Percentiles rank a stretch among this genome's conserved stretches.
Evolutionary conservation across 2,888 invertebrate genomes (phyloP).

Genomic region (Orthonychiurus folsomi): DNA sequence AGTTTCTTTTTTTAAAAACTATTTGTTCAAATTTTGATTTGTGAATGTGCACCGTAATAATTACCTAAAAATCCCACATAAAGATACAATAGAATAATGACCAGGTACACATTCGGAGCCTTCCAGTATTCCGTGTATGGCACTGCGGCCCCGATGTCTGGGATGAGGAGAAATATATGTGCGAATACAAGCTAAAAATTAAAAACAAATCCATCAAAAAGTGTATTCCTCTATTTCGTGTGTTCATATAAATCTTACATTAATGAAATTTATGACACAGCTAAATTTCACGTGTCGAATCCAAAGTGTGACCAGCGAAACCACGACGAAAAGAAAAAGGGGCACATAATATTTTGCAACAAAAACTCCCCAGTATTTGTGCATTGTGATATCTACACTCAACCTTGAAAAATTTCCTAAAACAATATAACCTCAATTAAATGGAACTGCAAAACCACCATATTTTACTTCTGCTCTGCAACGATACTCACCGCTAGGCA

Average conservation of each 20-base stretch:
- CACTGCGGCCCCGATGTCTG: constrained; percentile 10
- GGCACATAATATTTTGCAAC: constrained; percentile 9
- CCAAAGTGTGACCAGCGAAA: constrained; percentile 3
- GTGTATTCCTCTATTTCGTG: neutral
- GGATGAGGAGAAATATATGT: constrained; percentile 9
- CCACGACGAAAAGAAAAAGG: constrained; percentile 8
- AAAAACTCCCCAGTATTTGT: constrained; percentile 10
- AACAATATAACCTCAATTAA: neutral
- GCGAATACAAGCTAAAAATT: constrained; percentile 5
- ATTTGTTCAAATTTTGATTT: neutral
- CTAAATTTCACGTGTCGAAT: constrained; percentile 8
- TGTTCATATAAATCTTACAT: constrained; percentile 5
- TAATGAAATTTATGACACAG: constrained; percentile 10
- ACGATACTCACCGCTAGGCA: constrained; percentile 8
- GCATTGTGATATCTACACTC: constrained; percentile 11
- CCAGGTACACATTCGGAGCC: constrained; percentile 9
- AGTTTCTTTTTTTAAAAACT: too few species aligned
- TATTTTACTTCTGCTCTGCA: neutral
- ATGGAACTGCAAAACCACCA: neutral
- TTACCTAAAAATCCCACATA: constrained; percentile 7
- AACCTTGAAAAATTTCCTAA: constrained; percentile 12
- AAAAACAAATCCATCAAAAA: neutral
- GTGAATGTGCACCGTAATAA: too few species aligned
- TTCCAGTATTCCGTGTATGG: constrained; percentile 13
- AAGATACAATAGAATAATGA: constrained; percentile 4